phyloP scores from a whole-genome alignment of 1,140 invertebrate genomes.

The Drosophila orosa region DNA sequence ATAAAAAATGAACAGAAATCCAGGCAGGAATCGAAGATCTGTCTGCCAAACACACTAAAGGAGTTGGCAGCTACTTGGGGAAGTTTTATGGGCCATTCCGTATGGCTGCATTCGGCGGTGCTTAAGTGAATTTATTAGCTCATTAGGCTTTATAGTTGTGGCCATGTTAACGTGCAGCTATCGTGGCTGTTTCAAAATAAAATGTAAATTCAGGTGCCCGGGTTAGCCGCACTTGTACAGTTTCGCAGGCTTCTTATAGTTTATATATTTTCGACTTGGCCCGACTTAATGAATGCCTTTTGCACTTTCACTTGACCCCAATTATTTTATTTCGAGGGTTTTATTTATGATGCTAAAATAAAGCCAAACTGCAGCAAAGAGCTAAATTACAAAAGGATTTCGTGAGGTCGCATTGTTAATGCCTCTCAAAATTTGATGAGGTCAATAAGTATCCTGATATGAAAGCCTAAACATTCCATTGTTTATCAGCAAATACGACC shows the following conservation, averaged over 20 bases:
- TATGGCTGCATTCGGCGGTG: conserved; percentile 55
- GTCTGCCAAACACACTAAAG: conserved; percentile 21
- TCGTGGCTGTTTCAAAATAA: conserved; percentile 9
- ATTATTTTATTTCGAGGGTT: conserved; percentile 1
- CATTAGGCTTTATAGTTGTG: conserved; percentile 72
- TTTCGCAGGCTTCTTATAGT: background rate
- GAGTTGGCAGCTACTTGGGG: conserved; percentile 54
- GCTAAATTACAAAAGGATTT: background rate
- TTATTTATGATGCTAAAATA: conserved; percentile 7
- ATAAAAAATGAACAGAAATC: conserved; percentile 53
- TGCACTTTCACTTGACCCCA: conserved; percentile 15
- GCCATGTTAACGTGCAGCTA: conserved; percentile 60
- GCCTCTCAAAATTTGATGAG: background rate
- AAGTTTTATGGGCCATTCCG: conserved; percentile 64
- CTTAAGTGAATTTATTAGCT: conserved; percentile 68
- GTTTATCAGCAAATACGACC: no score
- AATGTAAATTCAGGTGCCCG: conserved; percentile 10
- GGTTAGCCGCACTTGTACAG: conserved; percentile 5
- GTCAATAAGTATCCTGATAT: background rate
- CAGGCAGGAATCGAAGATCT: conserved; percentile 32
- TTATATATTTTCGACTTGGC: background rate
- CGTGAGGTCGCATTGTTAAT: background rate
- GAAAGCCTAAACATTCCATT: background rate
- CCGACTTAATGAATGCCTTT: background rate
- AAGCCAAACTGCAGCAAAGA: background rate